These are phyloP conservation scores for Pipra filicauda DNA, from an alignment of 2,113 vertebrate genomes.

Conservation along the genomic window DNA sequence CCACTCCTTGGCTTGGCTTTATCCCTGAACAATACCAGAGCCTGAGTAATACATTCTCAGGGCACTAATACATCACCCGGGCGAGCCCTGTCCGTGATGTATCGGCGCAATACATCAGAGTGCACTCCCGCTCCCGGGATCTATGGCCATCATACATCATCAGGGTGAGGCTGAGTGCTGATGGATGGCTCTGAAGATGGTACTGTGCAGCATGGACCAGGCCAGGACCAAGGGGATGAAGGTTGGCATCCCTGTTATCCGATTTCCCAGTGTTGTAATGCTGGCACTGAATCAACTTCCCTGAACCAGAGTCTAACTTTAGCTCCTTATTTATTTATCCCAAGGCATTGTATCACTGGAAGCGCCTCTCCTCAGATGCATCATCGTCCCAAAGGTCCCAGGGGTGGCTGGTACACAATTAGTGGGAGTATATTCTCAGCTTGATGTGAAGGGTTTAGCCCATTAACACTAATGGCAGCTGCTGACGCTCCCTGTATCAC, in stretches of 20 bases:
- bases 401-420: background rate
- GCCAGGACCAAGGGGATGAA: slow-evolving; percentile 50
- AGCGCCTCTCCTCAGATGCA: background rate
- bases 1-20: slow-evolving; percentile 74
- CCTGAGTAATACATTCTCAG: slow-evolving; percentile 74
- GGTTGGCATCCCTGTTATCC: background rate
- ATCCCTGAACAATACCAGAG: slow-evolving; percentile 66
- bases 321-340: slow-evolving; percentile 18
- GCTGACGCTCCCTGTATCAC: background rate
- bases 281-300: slow-evolving; percentile 27
- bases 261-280: background rate
- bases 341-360: background rate
- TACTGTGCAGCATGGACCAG: slow-evolving; percentile 28
- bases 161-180: slow-evolving; percentile 53
- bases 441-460: background rate
- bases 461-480: background rate
- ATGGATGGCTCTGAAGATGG: slow-evolving; percentile 70
- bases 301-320: background rate
- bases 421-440: background rate
- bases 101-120: slow-evolving; percentile 71
- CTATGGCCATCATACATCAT: slow-evolving; percentile 77
- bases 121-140: slow-evolving; percentile 65
- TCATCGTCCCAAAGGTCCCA: background rate
- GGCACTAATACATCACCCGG: slow-evolving; percentile 75
- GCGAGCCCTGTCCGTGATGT: slow-evolving; percentile 64